Percentiles rank a stretch among this genome's conserved stretches.
Conservation (phyloP, 2,113 vertebrate species). For the human (Homo sapiens) region GRCh38 chr12:21453501-21454000, state of each 20-base stretch:
- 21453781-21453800: background rate
- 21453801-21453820: background rate
- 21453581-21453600: background rate
- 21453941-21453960: background rate
- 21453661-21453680: background rate
- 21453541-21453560: background rate
- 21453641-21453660: background rate
- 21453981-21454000: background rate
- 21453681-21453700: background rate
- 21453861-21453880: background rate
- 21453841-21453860: background rate
- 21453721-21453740: background rate
- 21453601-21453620: background rate
- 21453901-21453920: background rate
- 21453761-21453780: background rate
- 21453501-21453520: background rate
- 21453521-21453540: background rate
- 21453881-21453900: background rate
- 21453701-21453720: background rate
- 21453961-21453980: background rate
- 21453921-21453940: background rate
- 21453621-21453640: background rate
- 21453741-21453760: background rate
- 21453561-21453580: background rate
- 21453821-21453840: background rate